Conservation (phyloP, 2,113 vertebrate genomes). For the Nyctibius bracteatus region DNA sequence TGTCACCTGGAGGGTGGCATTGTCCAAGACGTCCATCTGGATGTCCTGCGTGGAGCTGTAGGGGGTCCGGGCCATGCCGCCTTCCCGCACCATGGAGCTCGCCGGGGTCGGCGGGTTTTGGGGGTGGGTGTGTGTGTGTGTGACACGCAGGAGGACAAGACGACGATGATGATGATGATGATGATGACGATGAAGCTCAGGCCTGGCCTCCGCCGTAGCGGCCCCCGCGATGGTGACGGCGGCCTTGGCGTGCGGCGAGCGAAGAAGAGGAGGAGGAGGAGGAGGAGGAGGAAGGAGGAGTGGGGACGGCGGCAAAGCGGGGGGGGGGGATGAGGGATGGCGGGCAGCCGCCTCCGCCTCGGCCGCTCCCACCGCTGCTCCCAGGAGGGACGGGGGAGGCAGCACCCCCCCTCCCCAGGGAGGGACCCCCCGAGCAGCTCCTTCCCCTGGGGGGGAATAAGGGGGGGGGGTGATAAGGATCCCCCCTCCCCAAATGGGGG, state of each 20-base stretch:
- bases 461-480: background rate
- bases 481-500: background rate
- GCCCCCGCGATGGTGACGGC: background rate
- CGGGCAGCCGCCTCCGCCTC: background rate
- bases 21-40: constrained; percentile 96
- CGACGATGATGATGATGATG: too few relatives aligned
- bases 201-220: background rate
- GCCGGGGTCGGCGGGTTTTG: background rate
- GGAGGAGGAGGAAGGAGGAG: background rate
- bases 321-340: background rate
- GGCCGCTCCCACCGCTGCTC: constrained; percentile 26
- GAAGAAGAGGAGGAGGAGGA: background rate
- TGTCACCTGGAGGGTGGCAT: constrained; percentile 89
- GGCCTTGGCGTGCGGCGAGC: background rate
- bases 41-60: constrained; percentile 96
- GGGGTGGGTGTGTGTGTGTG: background rate
- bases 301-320: background rate
- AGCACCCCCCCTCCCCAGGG: background rate
- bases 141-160: background rate
- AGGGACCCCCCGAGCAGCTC: background rate
- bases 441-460: background rate
- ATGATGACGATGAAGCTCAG: background rate
- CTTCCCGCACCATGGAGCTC: constrained; percentile 91
- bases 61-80: constrained; percentile 94
- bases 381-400: background rate